Evolutionary conservation across 2,797 vertebrate genomes (phyloP), one percentile per base, ranked within the genome.

Genomic region (Champsocephalus esox): DNA sequence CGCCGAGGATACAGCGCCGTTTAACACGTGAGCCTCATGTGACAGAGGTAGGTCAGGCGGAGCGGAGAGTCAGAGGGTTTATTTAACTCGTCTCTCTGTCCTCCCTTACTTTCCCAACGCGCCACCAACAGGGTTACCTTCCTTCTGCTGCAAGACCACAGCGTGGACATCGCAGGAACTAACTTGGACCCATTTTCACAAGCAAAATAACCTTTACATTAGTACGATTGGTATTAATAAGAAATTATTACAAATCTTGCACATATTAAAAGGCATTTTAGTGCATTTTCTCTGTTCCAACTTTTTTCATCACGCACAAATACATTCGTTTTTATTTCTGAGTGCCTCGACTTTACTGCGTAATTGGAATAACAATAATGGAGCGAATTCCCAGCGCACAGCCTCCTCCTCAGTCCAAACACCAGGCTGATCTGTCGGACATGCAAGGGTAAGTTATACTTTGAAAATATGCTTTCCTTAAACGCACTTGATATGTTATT

Each of bases 11-110:
- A 83, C 92, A 95, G 96, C 96, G 93, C 94, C 91, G 96, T 91
- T 92, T 92, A 87, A 96, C 97, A 98, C 97, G 97, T 98, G 98
- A 97, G 96, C 80, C 96, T 96, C 97, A 97, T 97, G 97, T 98
- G 97, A 98, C 92, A 89, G 90, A 88, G 93, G 92, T 80, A 91
- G 96, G 96, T 95, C 92, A 91, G 92, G 83, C 87, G 81, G 91
- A 91, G 92, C 89, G 79, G 70, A 89, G 95, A 96, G 96, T 97
- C 96, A 94, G 96, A 97, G 95, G 96, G 95, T 96, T 94, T 96
- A 96, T 96, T 93, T 95, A 95, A 96, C 96, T 96, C 96, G 95
- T 96, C 93, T 93, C 93, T 88, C 94, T 79, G 93, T 95, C 94
- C 94, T 96, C 93, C 95, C 94, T 92, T 95, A 96, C 96, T 97